These are phyloP conservation scores for Ornithorhynchus anatinus DNA, from an alignment of 2,113 vertebrate genomes.

Conservation along the genomic window DNA sequence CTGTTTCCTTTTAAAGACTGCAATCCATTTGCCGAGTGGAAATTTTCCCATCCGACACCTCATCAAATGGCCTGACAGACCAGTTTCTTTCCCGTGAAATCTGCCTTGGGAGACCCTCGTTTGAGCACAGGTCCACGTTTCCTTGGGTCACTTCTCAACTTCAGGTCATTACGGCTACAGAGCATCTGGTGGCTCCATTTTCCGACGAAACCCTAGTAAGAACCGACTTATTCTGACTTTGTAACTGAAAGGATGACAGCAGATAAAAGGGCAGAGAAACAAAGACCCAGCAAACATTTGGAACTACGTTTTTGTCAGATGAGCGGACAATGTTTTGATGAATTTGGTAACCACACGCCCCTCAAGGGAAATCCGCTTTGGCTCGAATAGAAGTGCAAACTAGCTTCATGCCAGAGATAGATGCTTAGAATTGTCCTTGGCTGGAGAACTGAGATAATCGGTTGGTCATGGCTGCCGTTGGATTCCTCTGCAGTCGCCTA, in stretches of 20 bases:
- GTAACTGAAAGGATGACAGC: not conserved
- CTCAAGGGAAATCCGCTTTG: not conserved
- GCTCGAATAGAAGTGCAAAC: not conserved
- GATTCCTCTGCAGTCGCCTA: not conserved
- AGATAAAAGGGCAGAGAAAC: not conserved
- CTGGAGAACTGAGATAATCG: not conserved
- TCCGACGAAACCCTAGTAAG: not conserved
- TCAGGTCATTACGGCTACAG: not conserved
- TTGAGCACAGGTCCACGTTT: not conserved
- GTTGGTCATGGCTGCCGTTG: not conserved
- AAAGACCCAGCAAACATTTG: not conserved
- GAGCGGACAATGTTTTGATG: not conserved
- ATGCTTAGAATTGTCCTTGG: too few relatives aligned
- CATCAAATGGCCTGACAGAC: not conserved
- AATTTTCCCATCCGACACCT: conserved; percentile 6
- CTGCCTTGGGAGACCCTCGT: not conserved
- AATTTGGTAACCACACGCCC: not conserved
- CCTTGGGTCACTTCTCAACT: accelerated
- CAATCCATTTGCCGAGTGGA: not conserved
- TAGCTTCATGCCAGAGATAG: not conserved
- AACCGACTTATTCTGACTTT: not conserved
- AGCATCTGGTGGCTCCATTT: not conserved
- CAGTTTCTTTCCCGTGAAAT: not conserved
- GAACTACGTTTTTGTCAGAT: not conserved
- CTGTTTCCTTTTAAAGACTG: not conserved